phyloP scores from a whole-genome alignment of 2,113 vertebrate species.

The Panurus biarmicus region DNA sequence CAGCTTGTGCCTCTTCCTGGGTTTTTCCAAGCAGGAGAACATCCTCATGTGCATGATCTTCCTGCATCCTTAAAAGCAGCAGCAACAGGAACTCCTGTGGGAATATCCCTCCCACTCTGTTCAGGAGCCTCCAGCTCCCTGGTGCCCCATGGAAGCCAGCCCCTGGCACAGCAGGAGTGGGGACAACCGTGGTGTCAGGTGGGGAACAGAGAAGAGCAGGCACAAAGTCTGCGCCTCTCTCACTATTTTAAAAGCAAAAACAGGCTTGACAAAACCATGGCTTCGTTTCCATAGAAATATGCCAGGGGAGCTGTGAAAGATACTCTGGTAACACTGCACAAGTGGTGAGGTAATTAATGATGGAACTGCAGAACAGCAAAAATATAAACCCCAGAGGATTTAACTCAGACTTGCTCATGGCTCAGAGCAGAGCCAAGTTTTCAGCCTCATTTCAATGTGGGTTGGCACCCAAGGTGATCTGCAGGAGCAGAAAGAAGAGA shows the following conservation, averaged over 20 bases:
- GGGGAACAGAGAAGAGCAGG: background rate
- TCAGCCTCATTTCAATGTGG: background rate
- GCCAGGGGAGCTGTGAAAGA: background rate
- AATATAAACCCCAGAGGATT: background rate
- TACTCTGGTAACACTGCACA: background rate
- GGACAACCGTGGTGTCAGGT: background rate
- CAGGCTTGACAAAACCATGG: background rate
- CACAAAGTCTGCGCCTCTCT: background rate
- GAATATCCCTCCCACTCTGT: background rate
- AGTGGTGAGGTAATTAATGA: background rate
- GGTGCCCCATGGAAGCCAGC: background rate
- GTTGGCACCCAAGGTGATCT: background rate
- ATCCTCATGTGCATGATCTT: background rate
- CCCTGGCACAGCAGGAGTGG: background rate
- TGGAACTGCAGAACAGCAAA: background rate
- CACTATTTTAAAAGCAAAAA: background rate
- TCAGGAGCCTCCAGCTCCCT: background rate
- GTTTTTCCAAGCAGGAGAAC: background rate
- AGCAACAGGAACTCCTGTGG: background rate
- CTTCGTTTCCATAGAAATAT: slow-evolving; percentile 20
- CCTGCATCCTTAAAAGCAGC: background rate
- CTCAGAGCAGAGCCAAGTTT: background rate
- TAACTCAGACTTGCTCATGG: background rate
- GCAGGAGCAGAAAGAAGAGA: background rate
- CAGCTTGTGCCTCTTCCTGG: background rate